phyloP scores from a whole-genome alignment of 2,113 vertebrate genomes.

The Hippocampus guttulatus region DNA sequence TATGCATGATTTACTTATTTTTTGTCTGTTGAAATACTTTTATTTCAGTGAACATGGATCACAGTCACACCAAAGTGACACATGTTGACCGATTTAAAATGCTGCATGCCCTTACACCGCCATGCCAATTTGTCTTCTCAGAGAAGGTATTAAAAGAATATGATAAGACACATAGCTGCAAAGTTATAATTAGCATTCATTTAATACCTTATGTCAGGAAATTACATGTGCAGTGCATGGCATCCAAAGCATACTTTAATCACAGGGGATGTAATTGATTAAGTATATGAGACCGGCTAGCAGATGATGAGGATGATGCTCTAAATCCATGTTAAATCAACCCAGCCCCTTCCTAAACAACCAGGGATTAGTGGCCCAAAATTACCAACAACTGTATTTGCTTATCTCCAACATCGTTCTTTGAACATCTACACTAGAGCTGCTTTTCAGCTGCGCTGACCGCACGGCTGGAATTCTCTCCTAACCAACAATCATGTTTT shows the following conservation, averaged over 20 bases:
- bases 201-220: conserved; percentile 60
- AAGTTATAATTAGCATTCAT: conserved; percentile 62
- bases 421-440: not conserved
- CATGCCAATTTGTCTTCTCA: conserved; percentile 51
- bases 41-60: conserved; percentile 26
- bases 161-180: conserved; percentile 50
- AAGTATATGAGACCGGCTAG: conserved; percentile 49
- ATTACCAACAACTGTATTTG: conserved; percentile 52
- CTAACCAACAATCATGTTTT: not conserved
- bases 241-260: conserved; percentile 55
- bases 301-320: conserved; percentile 61
- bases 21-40: conserved; percentile 8
- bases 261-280: conserved; percentile 61
- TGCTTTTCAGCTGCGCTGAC: not conserved
- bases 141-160: conserved; percentile 45
- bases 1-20: not conserved
- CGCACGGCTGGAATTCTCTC: not conserved
- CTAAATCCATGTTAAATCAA: conserved; percentile 63
- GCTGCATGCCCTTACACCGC: conserved; percentile 15
- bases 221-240: conserved; percentile 49
- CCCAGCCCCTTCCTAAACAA: conserved; percentile 57
- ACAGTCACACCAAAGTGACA: conserved; percentile 6
- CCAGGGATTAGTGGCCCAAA: conserved; percentile 57
- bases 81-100: conserved; percentile 27
- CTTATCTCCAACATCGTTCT: conserved; percentile 21